phyloP scores from a whole-genome alignment of 2,888 invertebrate species.

The Cheilosia grossa region DNA sequence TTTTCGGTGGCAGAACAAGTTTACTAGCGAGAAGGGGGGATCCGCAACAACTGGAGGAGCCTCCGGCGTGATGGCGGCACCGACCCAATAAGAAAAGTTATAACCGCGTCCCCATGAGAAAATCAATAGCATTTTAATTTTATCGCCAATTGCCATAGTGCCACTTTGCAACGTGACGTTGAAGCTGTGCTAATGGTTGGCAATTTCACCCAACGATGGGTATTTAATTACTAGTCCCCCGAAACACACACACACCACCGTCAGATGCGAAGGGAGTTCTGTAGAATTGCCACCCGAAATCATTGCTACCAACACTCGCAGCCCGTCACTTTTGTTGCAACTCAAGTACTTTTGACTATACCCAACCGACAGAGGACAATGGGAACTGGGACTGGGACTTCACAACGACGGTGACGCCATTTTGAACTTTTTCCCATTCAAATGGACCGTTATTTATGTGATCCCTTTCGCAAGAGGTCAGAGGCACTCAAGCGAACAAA shows the following conservation, averaged over 20 bases:
- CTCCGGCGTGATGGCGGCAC: slow-evolving; percentile 16
- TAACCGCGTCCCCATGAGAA: slow-evolving; percentile 15
- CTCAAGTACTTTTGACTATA: slow-evolving; percentile 67
- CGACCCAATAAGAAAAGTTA: background rate
- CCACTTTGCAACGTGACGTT: slow-evolving; percentile 43
- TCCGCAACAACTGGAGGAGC: background rate
- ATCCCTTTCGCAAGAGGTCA: slow-evolving; percentile 56
- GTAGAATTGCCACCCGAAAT: slow-evolving; percentile 10
- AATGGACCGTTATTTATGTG: slow-evolving; percentile 72
- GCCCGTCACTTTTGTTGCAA: slow-evolving; percentile 52
- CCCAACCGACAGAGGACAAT: slow-evolving; percentile 53
- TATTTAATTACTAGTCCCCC: slow-evolving; percentile 54
- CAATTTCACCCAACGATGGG: slow-evolving; percentile 70
- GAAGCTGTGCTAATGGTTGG: slow-evolving; percentile 59
- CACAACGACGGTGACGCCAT: slow-evolving; percentile 73
- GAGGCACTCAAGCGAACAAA: slow-evolving; percentile 47
- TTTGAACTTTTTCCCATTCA: slow-evolving; percentile 76
- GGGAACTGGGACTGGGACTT: slow-evolving; percentile 34
- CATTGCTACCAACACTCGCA: slow-evolving; percentile 24
- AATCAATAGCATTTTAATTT: slow-evolving; percentile 67
- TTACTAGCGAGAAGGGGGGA: background rate
- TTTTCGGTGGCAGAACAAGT: slow-evolving; percentile 49
- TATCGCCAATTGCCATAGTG: slow-evolving; percentile 32
- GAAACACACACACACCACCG: slow-evolving; percentile 13
- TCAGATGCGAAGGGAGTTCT: slow-evolving; percentile 2